phyloP scores from a whole-genome alignment of 2,888 invertebrate species.

The Orthosia gracilis region DNA sequence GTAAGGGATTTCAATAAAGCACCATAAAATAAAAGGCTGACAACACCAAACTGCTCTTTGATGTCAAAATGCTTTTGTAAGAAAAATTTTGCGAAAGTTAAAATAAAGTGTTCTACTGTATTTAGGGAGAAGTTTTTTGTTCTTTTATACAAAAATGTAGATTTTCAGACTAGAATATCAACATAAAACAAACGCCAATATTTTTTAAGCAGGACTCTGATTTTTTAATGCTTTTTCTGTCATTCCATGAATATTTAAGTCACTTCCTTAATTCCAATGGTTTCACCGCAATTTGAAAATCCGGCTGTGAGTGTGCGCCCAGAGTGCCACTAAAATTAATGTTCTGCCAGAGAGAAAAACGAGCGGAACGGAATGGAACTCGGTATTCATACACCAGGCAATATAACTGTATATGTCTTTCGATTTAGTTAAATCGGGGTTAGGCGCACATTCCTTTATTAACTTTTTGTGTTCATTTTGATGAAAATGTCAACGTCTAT shows the following conservation, averaged over 20 bases:
- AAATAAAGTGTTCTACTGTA: conserved; percentile 34
- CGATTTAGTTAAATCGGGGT: conserved; percentile 77
- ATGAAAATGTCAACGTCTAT: background rate
- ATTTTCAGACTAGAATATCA: background rate
- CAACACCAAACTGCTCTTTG: conserved; percentile 51
- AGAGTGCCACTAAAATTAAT: conserved; percentile 89
- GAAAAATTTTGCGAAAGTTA: conserved; percentile 32
- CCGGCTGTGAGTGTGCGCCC: conserved; percentile 79
- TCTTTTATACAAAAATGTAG: background rate
- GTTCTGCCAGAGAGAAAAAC: conserved; percentile 90
- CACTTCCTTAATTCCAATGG: conserved; percentile 80
- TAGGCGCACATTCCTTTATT: conserved; percentile 41
- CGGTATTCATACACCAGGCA: conserved; percentile 74
- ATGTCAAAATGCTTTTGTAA: conserved; percentile 48
- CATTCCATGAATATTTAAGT: conserved; percentile 75
- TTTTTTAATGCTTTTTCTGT: conserved; percentile 51
- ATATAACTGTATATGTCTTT: conserved; percentile 64
- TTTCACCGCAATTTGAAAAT: conserved; percentile 87
- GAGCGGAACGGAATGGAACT: conserved; percentile 80
- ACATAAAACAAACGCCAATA: conserved; percentile 24
- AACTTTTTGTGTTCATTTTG: conserved; percentile 7
- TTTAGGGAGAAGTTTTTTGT: conserved; percentile 27
- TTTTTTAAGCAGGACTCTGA: conserved; percentile 16
- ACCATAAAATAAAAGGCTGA: conserved; percentile 43
- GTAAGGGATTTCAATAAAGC: conserved; percentile 40